phyloP scores from a whole-genome alignment of 2,888 invertebrate species.

The Noctua comes region DNA sequence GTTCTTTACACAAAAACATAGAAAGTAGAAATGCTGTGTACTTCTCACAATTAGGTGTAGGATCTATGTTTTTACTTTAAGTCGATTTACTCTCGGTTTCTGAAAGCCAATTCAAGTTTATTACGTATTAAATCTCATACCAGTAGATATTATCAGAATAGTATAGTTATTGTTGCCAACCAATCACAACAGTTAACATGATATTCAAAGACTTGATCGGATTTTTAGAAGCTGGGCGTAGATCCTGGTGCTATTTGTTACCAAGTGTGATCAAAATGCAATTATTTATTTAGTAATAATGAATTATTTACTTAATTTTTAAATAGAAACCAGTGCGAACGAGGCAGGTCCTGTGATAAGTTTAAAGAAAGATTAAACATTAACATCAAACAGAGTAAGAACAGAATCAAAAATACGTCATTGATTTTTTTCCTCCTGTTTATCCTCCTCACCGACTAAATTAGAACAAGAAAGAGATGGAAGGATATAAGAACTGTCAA shows the following conservation, averaged over 20 bases:
- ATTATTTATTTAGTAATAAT: conserved; percentile 11
- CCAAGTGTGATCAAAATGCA: conserved; percentile 34
- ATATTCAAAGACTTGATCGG: neutral
- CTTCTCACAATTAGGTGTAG: conserved; percentile 14
- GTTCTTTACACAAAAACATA: neutral
- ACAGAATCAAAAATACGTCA: neutral
- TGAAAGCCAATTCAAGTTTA: conserved; percentile 1
- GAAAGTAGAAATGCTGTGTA: neutral
- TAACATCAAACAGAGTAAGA: neutral
- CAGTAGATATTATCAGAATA: neutral
- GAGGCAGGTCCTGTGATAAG: neutral
- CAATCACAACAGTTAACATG: neutral
- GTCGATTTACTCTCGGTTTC: conserved; percentile 13
- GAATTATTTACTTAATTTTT: neutral
- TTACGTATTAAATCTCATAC: neutral
- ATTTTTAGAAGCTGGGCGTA: conserved; percentile 11
- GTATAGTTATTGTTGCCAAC: neutral
- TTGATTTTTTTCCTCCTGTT: neutral
- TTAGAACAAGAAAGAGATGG: neutral
- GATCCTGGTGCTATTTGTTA: conserved; percentile 28
- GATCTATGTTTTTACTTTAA: neutral
- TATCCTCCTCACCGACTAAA: neutral
- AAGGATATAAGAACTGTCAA: neutral
- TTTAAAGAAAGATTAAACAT: neutral
- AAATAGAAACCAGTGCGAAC: neutral